Base-by-base conservation (phyloP, 2,888 invertebrate genomes). In the Lithophane socia region DNA sequence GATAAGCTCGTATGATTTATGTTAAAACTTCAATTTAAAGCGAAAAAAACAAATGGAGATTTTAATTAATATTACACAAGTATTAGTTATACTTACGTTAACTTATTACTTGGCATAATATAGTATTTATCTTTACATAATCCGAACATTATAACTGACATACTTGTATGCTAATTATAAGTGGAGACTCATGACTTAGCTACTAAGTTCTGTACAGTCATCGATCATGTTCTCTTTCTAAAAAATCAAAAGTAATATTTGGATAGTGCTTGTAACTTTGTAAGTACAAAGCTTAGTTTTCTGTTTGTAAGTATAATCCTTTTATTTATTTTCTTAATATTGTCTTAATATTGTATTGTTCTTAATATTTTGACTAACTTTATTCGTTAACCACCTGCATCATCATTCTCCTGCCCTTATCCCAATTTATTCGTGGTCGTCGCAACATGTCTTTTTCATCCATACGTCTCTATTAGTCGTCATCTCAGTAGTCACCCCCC, bases 51-150 rank as follows among this genome's bases (percentile, higher is more conserved):
- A 18, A 69, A 74, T 68, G 52, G 8, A 54, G 8, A 72, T 69
- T 77, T 81, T 66, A 69, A 74, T 72, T 3, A 77, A 54, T 52
- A 69, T 81, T 85, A 60, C 65, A 69, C 69, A 77, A 72, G 49
- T 69, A 60, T 77, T 71, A 72, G 56, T 58, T 24, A 61, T 80
- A 73, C 37, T 58, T 60, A 65, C 37, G 44, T 44, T 63, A 72
- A 37, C 29, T 21, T 65, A 74, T 73, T 64, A 68, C 58, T 73
- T 49, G 8, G n/a, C 42, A 29, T 74, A 44, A 72, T 79, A 7
- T 72, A 56, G n/a, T 56, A n/a, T 73, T 66, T 58, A 58, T 77
- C 44, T 72, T 81, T 74, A 60, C 7, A 72, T 77, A 72, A 85
- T 70, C 47, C 1, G 7, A 61, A 77, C 56, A 68, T 68, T 52